Base-by-base conservation (phyloP, 2,888 invertebrate genomes). In the Trissolcus brochymenae region DNA sequence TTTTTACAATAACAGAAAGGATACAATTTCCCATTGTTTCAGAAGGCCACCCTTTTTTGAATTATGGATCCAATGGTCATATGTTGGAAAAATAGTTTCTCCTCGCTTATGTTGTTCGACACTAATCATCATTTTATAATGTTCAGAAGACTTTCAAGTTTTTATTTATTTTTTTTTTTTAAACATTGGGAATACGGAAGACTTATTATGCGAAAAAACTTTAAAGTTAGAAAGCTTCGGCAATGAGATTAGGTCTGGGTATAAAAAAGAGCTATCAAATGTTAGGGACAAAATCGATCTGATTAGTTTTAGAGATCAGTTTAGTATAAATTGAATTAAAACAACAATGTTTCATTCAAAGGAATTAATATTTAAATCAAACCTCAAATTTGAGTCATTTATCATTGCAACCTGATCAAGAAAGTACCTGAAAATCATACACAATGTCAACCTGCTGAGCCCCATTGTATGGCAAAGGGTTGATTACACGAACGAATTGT, bases 221-320 rank as follows among this genome's bases (percentile, higher is more conserved):
- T 84, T 79, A 84, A 83, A 83, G 83, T 84, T 85, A 80, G 81
- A 81, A 81, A 85, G 86, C 83, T 86, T 86, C 85, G 61, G 68
- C 78, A 85, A 85, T 79, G 79, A 82, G 85, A 86, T 86, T 84
- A 84, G 75, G 72, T 53, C 55, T 17, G 59, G 51, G 55, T 62
- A 71, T 60, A 19, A 51, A 53, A 2, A 43, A 51, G 64, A 65
- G 54, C 56, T 61, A 54, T 59, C 40, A 43, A 41, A 6, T 59
- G 3, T 29, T 25, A 25, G 35, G 6, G 9, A 9, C 9, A 1
- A 35, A 35, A 35, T 35, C 35, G 9, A 35, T 35, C 35, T 9
- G 35, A 35, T 35, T 35, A 35, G 35, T 9, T 35, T 35, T 11
- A 35, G 4, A 35, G 4, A 35, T 35, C 9, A 35, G 35, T 35